Percentiles rank a stretch among this genome's conserved stretches.
These are phyloP conservation scores for Puffinus mauretanicus DNA, from an alignment of 2,113 vertebrate species.

Conservation along the genomic window DNA sequence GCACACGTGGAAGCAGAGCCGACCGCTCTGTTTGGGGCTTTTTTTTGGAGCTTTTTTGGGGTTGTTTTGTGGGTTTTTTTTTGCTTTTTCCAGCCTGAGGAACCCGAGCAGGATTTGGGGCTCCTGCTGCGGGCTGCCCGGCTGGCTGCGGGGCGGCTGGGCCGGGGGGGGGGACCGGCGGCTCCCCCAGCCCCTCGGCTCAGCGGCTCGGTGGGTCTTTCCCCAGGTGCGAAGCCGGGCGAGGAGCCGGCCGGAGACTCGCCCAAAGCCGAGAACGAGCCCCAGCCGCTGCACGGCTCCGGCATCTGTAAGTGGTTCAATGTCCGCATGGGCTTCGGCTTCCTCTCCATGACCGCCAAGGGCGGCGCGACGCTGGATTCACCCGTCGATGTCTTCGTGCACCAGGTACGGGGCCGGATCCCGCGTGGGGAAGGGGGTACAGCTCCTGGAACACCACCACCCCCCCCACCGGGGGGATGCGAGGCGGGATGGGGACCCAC, in stretches of 20 bases:
- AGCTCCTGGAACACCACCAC: too few relatives aligned
- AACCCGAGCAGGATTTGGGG: neutral
- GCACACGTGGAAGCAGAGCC: neutral
- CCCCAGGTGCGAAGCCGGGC: slow-evolving; percentile 84
- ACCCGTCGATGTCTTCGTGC: slow-evolving; percentile 97
- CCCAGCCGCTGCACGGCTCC: slow-evolving; percentile 80
- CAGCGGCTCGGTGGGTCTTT: neutral
- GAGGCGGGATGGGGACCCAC: neutral
- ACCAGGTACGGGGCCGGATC: slow-evolving; percentile 82
- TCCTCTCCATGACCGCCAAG: slow-evolving; percentile 93
- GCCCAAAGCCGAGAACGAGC: slow-evolving; percentile 72
- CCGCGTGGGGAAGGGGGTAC: neutral
- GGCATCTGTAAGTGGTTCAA: slow-evolving; percentile 99
- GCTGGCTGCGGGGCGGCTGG: neutral
- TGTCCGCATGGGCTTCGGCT: slow-evolving; percentile 97
- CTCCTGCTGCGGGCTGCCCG: neutral
- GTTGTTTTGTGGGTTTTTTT: neutral
- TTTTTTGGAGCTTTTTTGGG: too few relatives aligned
- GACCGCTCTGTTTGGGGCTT: neutral
- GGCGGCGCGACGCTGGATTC: slow-evolving; percentile 88
- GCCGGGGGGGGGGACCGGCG: neutral
- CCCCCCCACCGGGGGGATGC: neutral
- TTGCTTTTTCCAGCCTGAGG: neutral
- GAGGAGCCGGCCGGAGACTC: slow-evolving; percentile 76
- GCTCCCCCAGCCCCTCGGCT: neutral